Evolutionary conservation across 1,140 invertebrate species (phyloP), one percentile per base, ranked within the genome.

Genomic region (Rhyacophila brunnea): DNA sequence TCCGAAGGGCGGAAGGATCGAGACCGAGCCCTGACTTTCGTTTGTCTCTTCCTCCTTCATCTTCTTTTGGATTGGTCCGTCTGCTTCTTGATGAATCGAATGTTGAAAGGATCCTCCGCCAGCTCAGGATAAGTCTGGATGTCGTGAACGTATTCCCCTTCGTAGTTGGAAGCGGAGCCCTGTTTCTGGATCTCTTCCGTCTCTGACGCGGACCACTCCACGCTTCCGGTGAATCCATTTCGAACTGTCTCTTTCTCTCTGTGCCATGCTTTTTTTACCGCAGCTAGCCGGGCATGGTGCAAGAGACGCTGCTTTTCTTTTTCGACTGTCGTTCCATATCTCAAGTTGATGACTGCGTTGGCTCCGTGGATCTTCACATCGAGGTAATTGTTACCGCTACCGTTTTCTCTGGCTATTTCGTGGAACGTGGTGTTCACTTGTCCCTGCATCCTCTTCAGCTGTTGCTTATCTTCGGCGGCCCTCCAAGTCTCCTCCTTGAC

Each of bases 371-470:
- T 92, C 73, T 92, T 93, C 1, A 94, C 87, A 72, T 94, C 91
- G 59, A 90, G 82, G 67, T 86, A 86, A 53, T 83, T 83, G 57
- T 78, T 82, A 18, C 84, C 83, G 44, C 83, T 83, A 0, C 85
- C 83, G 59, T 86, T 85, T 66, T 91, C 89, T 35, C 83, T 85
- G 0, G 77, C 74, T 2, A 83, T 84, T 68, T 94, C 91, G 70
- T 96, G 92, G 80, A 94, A 92, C 1, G 94, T 95, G 9, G 95
- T 91, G 74, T 97, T 97, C 13, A 97, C 87, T 72, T 94, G 89
- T 6, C 92, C 90, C 64, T 93, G 92, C 54, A 95, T 82, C 13
- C 91, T 81, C 73, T 95, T 92, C 56, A 98, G 74, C 66, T 94
- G 91, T 50, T 88, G 88, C 59, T 90, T 85, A 70, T 98, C 95